Evolutionary conservation across 2,888 invertebrate species (phyloP).

Genomic region (Rotaria sp.): DNA sequence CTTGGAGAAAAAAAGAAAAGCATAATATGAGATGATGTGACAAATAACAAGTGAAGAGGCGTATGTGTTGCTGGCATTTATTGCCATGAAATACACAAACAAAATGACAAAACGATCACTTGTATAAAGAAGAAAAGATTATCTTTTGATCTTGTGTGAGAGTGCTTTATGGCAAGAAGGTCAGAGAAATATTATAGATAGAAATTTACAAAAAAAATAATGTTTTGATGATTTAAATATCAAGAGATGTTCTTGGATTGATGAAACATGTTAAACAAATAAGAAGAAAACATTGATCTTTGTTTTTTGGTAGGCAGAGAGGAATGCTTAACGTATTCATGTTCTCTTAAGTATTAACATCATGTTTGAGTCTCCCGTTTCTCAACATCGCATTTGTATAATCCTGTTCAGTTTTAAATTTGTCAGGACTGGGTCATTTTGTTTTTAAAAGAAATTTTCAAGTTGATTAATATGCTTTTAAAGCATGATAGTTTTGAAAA

Average conservation of each 20-base stretch:
- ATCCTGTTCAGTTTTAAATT: no score
- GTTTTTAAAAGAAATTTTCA: no score
- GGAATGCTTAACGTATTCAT: no score
- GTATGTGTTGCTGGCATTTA: constrained; percentile 2
- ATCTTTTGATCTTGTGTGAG: constrained; percentile 20
- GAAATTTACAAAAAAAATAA: not conserved
- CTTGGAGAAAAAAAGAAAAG: not conserved
- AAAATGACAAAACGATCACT: constrained; percentile 2
- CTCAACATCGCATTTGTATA: no score
- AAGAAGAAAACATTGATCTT: not conserved
- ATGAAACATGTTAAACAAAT: not conserved
- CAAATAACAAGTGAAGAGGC: constrained; percentile 15
- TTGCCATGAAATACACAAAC: constrained; percentile 3
- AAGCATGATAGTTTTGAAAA: no score
- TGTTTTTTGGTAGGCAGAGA: no score
- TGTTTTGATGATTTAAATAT: not conserved
- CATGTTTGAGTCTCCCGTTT: no score
- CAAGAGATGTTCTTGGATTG: not conserved
- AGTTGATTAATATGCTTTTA: no score
- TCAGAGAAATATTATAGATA: not conserved
- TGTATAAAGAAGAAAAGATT: constrained; percentile 6
- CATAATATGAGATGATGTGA: constrained; percentile 16
- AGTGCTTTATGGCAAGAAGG: not conserved
- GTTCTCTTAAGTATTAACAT: no score
- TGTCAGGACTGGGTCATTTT: no score